Percentiles rank a stretch among this genome's conserved stretches.
phyloP scores from a whole-genome alignment of 2,888 invertebrate genomes.

The Stomorhina lunata region DNA sequence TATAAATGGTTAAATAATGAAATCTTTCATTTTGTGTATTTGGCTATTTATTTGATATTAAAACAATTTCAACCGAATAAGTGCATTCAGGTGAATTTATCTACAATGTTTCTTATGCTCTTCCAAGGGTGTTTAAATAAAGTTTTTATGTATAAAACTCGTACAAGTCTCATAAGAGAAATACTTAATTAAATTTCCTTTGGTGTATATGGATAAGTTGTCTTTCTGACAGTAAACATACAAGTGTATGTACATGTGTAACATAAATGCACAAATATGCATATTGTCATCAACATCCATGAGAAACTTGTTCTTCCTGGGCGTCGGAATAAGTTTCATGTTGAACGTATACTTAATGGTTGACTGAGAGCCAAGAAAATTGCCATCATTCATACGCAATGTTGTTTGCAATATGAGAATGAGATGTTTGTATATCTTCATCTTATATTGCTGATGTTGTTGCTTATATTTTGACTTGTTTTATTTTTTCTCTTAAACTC shows the following conservation, averaged over 20 bases:
- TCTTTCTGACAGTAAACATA: not conserved
- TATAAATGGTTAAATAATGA: not conserved
- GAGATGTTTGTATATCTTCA: slow-evolving; percentile 25
- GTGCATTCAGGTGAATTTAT: not conserved
- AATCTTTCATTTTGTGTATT: not conserved
- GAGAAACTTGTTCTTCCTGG: slow-evolving; percentile 43
- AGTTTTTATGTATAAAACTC: not conserved
- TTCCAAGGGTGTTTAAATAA: no score
- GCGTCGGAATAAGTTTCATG: slow-evolving; percentile 41
- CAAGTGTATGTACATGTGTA: not conserved
- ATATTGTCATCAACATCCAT: slow-evolving; percentile 18
- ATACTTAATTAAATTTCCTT: slow-evolving; percentile 58
- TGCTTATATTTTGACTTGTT: not conserved
- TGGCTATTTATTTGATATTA: not conserved
- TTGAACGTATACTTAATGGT: slow-evolving; percentile 27
- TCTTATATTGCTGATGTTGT: not conserved
- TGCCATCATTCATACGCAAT: slow-evolving; percentile 59
- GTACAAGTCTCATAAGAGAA: not conserved
- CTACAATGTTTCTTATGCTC: not conserved
- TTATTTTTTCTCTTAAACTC: not conserved
- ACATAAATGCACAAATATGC: not conserved
- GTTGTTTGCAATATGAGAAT: slow-evolving; percentile 36
- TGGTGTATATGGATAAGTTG: slow-evolving; percentile 3
- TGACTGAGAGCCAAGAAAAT: slow-evolving; percentile 62
- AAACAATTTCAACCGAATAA: not conserved